Conservation (phyloP, 2,797 vertebrate species). For the Enteromius mattozi region DNA sequence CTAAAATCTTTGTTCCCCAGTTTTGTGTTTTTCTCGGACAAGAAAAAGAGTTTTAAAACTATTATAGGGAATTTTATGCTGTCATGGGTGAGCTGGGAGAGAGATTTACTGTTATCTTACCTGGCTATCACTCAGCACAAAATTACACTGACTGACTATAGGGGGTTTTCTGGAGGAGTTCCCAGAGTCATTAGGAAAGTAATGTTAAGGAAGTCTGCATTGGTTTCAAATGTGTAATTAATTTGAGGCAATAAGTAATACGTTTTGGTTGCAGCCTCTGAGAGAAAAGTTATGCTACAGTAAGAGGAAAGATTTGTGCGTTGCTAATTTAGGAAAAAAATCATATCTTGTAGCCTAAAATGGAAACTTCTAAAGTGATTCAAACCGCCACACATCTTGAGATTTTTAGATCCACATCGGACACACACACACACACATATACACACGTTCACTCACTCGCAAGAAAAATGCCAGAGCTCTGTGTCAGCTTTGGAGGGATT, state of each 20-base stretch:
- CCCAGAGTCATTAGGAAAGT: conserved; percentile 61
- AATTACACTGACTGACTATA: conserved; percentile 55
- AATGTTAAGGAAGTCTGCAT: conserved; percentile 44
- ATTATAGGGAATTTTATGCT: conserved; percentile 51
- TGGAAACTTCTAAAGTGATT: conserved; percentile 37
- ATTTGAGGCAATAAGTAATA: conserved; percentile 48
- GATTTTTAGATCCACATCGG: not conserved
- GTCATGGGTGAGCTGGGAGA: conserved; percentile 50
- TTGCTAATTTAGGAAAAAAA: conserved; percentile 44
- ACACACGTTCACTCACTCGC: not conserved
- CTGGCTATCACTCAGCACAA: conserved; percentile 60
- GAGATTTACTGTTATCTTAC: conserved; percentile 56
- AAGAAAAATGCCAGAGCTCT: not conserved
- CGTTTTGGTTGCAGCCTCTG: conserved; percentile 34
- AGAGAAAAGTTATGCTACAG: conserved; percentile 36
- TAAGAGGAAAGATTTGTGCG: conserved; percentile 33
- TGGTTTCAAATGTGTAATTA: conserved; percentile 50
- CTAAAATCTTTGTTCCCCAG: conserved; percentile 25
- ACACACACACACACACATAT: not conserved
- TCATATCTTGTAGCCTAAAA: conserved; percentile 23
- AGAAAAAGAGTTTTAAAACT: conserved; percentile 32
- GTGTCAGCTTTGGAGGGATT: conserved; percentile 8
- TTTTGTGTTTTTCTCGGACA: conserved; percentile 42
- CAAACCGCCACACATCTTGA: conserved; percentile 20
- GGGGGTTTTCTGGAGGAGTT: conserved; percentile 57